Evolutionary conservation across 2,888 invertebrate genomes (phyloP), one percentile per base, ranked within the genome.

Genomic region (Gymnoscelis rufifasciata): DNA sequence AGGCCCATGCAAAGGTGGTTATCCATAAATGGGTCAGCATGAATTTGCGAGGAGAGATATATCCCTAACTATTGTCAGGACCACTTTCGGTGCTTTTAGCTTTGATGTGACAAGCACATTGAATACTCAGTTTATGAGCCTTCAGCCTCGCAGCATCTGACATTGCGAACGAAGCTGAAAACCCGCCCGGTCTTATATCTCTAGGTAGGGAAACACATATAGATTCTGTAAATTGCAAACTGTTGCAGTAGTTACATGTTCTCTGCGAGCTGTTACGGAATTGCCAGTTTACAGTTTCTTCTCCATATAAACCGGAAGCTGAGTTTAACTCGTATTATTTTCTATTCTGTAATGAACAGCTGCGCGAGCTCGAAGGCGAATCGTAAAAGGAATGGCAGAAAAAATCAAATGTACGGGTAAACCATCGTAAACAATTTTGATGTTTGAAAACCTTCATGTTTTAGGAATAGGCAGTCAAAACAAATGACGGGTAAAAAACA

Each of bases 401-500:
- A 71, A 75, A 80, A 74, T 70, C 65, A 66, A 66, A 70, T 66
- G 64, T 62, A 55, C 59, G 54, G 54, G 59, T 51, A 54, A 54
- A 52, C 59, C 60, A 62, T 62, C 67, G 69, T 73, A 72, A 78
- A 78, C 66, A 65, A 75, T 77, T 77, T 69, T 52, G 60, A 62
- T 59, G 56, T 54, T 67, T 66, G 58, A 71, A 70, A 71, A 71
- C 71, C 66, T 76, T 74, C 70, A 66, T 71, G 69, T 74, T 78
- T 73, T 69, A 70, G 72, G 67, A 71, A 75, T 68, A 72, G 75
- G 71, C 73, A 78, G 74, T 81, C 80, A 81, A 81, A 84, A 79
- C 72, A 76, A 83, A 86, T 83, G 78, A 74, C 71, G 73, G 71
- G 71, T 78, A 76, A 84, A 86, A 86, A 86, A 82, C 82, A 78